Percentiles rank a stretch among this genome's conserved stretches.
phyloP scores from a whole-genome alignment of 2,113 vertebrate species.

The Macroglossus sobrinus region DNA sequence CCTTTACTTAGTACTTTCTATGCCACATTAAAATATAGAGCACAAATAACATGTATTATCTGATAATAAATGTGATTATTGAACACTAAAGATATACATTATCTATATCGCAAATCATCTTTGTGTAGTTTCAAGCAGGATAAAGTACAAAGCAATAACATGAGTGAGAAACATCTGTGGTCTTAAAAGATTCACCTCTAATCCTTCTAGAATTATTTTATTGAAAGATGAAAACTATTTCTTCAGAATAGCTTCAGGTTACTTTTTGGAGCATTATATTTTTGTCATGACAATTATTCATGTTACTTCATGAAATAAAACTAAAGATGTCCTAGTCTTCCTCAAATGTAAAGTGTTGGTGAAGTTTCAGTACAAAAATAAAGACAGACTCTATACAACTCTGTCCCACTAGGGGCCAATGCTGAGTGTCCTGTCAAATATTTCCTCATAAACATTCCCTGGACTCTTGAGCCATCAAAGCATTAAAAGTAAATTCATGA shows the following conservation, averaged over 20 bases:
- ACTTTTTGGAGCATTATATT: slow-evolving; percentile 38
- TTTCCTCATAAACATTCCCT: neutral
- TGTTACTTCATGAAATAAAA: slow-evolving; percentile 37
- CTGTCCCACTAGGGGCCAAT: too few species aligned
- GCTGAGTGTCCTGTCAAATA: neutral
- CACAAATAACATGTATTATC: slow-evolving; percentile 29
- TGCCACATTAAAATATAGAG: slow-evolving; percentile 53
- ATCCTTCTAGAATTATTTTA: neutral
- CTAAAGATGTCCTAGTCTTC: slow-evolving; percentile 49
- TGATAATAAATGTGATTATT: slow-evolving; percentile 19
- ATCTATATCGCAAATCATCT: neutral
- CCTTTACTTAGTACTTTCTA: slow-evolving; percentile 52
- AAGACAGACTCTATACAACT: neutral
- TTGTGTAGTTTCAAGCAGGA: neutral
- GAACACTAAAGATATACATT: neutral
- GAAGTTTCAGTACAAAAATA: neutral
- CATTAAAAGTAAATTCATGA: neutral
- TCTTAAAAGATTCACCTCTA: neutral
- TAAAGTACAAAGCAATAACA: slow-evolving; percentile 25
- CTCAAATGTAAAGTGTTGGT: neutral
- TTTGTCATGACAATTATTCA: neutral
- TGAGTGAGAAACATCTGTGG: neutral
- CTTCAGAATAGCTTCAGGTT: neutral
- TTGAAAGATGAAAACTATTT: slow-evolving; percentile 34
- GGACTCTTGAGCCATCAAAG: neutral